A percentile compares a stretch with the other conserved stretches of the same genome.
phyloP scores from a whole-genome alignment of 2,888 invertebrate genomes.

The Leucophenga montana region DNA sequence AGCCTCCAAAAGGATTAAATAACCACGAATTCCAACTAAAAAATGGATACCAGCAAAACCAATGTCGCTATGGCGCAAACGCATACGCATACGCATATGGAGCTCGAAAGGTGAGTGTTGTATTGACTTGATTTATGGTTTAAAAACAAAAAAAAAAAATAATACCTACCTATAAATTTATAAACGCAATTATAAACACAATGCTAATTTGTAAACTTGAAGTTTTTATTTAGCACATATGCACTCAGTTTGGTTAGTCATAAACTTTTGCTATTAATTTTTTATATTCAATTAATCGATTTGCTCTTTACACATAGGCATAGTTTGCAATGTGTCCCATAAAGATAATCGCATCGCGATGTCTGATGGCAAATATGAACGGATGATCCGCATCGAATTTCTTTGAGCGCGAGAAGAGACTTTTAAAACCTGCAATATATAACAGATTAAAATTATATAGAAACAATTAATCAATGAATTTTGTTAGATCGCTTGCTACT shows the following conservation, averaged over 20 bases:
- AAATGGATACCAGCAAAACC: conserved; percentile 60
- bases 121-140: too few species aligned
- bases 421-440: conserved; percentile 55
- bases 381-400: conserved; percentile 67
- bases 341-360: conserved; percentile 65
- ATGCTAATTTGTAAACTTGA: neutral
- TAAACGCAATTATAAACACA: neutral
- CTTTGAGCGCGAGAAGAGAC: conserved; percentile 64
- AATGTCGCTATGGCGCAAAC: conserved; percentile 32
- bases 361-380: conserved; percentile 64
- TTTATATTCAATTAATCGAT: neutral
- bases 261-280: neutral
- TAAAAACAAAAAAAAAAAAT: too few species aligned
- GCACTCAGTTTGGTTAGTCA: neutral
- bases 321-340: conserved; percentile 68
- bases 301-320: conserved; percentile 51
- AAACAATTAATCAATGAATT: neutral
- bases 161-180: neutral
- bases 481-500: conserved; percentile 27
- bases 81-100: conserved; percentile 44
- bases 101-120: conserved; percentile 60
- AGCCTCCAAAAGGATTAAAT: conserved; percentile 22
- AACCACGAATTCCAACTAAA: conserved; percentile 13
- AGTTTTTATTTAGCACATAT: conserved; percentile 3
- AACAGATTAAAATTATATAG: neutral